phyloP scores from a whole-genome alignment of 2,113 vertebrate species.

The Leuciscus idus region DNA sequence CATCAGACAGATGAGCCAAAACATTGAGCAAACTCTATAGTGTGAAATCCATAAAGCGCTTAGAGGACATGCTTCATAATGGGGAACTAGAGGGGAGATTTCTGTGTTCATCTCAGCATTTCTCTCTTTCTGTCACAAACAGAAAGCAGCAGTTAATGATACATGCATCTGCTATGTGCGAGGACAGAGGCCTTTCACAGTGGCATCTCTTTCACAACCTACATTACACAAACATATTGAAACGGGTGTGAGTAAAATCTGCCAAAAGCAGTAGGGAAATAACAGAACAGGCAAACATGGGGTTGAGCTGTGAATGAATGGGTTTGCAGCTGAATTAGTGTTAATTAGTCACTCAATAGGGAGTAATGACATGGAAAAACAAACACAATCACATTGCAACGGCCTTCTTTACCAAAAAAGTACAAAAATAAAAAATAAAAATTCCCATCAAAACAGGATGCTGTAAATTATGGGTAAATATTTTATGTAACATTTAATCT shows the following conservation, averaged over 20 bases:
- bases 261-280: neutral
- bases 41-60: constrained; percentile 38
- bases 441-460: neutral
- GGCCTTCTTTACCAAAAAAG: neutral
- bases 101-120: neutral
- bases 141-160: neutral
- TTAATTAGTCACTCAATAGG: constrained; percentile 39
- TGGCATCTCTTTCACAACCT: constrained; percentile 1
- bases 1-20: constrained; percentile 15
- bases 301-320: constrained; percentile 30
- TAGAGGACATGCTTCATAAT: constrained; percentile 29
- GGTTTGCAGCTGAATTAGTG: constrained; percentile 23
- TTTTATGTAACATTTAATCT: neutral
- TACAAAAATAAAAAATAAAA: no score
- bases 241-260: constrained; percentile 3
- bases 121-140: neutral
- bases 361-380: constrained; percentile 16
- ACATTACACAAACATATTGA: constrained; percentile 21
- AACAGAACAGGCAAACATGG: neutral
- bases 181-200: constrained; percentile 13
- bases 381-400: neutral
- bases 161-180: neutral
- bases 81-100: constrained; percentile 1
- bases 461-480: neutral
- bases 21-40: constrained; percentile 12